Evolutionary conservation across 2,113 vertebrate species (phyloP), one percentile per base, ranked within the genome.

Genomic region (Pampusana beccarii): DNA sequence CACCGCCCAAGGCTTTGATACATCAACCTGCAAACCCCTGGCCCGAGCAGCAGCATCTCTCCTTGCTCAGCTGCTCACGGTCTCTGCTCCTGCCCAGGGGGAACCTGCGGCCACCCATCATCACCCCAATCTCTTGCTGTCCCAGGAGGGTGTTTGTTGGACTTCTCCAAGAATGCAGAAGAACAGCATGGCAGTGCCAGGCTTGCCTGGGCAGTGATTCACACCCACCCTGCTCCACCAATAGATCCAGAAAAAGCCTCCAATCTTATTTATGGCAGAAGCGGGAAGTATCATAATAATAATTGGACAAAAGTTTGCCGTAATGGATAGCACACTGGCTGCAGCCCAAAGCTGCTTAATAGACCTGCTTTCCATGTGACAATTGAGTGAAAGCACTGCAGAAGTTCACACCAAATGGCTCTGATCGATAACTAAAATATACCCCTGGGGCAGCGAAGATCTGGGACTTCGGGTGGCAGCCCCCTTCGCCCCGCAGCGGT

Each of bases 401-500:
- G 81, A 60, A 48, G 46, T 36, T 77, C 54, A n/a, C 56, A 48
- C 44, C 12, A 36, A 13, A 14, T 26, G 31, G 38, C 56, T 80
- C 56, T 88, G 33, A 25, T 7, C 6, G 13, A 23, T 73, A 79
- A 77, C 56, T 57, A 71, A 61, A 91, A 57, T 19, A 58, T 25
- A 24, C 14, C 36, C 57, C 13, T 1, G 1, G 69, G 51, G 44
- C 33, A 31, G 5, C 1, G 20, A 10, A 50, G 70, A 34, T 6
- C 21, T 34, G 29, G n/a, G 31, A 24, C 34, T 3, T 8, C 0
- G 9, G 23, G n/a, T 7, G 60, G 8, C 17, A 65, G 16, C 10
- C 7, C 9, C 9, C n/a, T 46, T 46, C 3, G 1, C 9, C 28
- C 8, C 0, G 2, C 25, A 15, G 73, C 0, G 5, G 48, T 48